Evolutionary conservation across 2,797 vertebrate species (phyloP), one percentile per base, ranked within the genome.

Genomic region (Neomorphus geoffroyi): DNA sequence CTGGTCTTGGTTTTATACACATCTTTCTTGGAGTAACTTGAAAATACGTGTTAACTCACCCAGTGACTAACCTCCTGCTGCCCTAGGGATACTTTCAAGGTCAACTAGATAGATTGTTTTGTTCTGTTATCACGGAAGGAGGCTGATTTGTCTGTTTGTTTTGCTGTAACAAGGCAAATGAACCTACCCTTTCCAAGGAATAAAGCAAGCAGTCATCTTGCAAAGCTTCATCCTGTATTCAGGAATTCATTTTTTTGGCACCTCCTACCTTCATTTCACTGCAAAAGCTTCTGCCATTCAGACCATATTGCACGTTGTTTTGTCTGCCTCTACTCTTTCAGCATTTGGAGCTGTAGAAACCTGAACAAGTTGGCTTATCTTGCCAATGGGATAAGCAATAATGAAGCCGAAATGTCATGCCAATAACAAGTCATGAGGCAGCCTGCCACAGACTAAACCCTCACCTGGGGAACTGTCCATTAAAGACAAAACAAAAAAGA

Each of bases 401-500:
- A 80, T 3, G 18, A 67, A 72, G 46, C 79, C 58, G 91, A 94
- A 96, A 96, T 96, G 93, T 93, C 96, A 96, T 93, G 86, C 92
- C 84, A 96, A 92, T 94, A 94, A 93, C 89, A 78, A 91, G 69
- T 45, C 37, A 9, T 32, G 84, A 91, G 95, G 69, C 93, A 96
- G 64, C 41, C 72, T 92, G 89, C 88, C 45, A 51, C 86, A 54
- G 75, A 51, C 65, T 92, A 74, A 92, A 96, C 32, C 46, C 86
- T 96, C 54, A 65, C 81, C 86, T 39, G 45, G 89, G 88, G 95
- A 95, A 83, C 32, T 62, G 86, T 58, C 73, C 86, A 48, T 83
- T 93, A 95, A 94, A 92, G 80, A 66, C 56, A 73, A 90, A 95
- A 92, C 86, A 93, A 96, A 70, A 92, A 89, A 87, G 91, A 89